These are phyloP conservation scores for Lydus trimaculatus DNA, from an alignment of 2,888 invertebrate genomes.

Conservation along the genomic window DNA sequence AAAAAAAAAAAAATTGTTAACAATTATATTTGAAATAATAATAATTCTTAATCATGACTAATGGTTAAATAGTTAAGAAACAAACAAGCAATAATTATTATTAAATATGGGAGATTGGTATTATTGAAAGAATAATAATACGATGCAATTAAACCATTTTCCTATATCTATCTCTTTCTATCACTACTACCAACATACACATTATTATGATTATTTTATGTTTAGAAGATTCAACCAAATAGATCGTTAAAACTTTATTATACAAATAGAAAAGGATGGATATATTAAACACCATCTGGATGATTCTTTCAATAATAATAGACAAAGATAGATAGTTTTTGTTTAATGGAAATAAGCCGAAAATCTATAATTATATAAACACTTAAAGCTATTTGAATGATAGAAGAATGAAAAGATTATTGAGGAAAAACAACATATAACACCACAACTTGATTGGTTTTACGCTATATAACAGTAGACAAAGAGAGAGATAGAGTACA, in stretches of 20 bases:
- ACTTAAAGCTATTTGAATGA: background rate
- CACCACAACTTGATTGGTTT: background rate
- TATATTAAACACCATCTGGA: background rate
- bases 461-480: background rate
- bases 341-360: background rate
- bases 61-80: background rate
- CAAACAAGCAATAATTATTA: constrained; percentile 2
- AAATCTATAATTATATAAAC: background rate
- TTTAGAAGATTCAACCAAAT: background rate
- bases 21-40: background rate
- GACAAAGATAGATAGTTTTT: background rate
- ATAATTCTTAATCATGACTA: background rate
- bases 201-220: background rate
- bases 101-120: background rate
- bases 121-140: background rate
- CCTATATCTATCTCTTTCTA: constrained; percentile 1
- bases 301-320: background rate
- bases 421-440: background rate
- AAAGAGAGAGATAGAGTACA: background rate
- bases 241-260: background rate
- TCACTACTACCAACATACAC: background rate
- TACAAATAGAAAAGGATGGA: background rate
- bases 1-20: background rate
- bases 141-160: background rate
- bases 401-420: background rate